phyloP scores from a whole-genome alignment of 2,888 invertebrate genomes.

The Aplocera efformata region DNA sequence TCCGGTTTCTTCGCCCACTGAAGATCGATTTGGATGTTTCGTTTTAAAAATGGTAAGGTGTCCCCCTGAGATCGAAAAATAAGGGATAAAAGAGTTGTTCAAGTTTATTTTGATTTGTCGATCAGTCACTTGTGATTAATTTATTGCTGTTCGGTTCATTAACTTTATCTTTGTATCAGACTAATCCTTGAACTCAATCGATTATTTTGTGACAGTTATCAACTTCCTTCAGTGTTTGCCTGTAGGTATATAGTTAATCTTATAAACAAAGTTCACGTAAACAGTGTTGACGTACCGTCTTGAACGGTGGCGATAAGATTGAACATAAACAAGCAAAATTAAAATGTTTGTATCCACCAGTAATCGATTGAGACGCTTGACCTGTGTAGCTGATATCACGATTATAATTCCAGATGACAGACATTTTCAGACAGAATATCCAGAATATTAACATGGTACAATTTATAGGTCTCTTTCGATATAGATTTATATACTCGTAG shows the following conservation, averaged over 20 bases:
- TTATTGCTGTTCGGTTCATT: too few species aligned
- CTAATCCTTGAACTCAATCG: slow-evolving; percentile 30
- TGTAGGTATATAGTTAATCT: slow-evolving; percentile 33
- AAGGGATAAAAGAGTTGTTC: too few species aligned
- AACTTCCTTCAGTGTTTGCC: slow-evolving; percentile 38
- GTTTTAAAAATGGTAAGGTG: too few species aligned
- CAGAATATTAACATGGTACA: too few species aligned
- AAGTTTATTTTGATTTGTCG: too few species aligned
- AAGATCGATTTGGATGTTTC: too few species aligned
- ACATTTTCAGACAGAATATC: too few species aligned
- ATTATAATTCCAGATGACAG: slow-evolving; percentile 20
- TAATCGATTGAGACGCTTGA: slow-evolving; percentile 29
- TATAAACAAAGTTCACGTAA: slow-evolving; percentile 39
- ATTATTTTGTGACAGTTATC: slow-evolving; percentile 33
- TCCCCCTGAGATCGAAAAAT: too few species aligned
- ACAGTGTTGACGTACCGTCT: slow-evolving; percentile 51
- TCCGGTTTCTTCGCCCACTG: too few species aligned
- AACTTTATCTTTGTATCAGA: slow-evolving; percentile 5
- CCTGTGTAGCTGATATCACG: slow-evolving; percentile 28
- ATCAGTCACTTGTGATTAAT: too few species aligned
- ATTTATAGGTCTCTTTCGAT: too few species aligned
- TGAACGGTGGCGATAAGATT: slow-evolving; percentile 38
- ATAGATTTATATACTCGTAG: too few species aligned
- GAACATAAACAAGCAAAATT: slow-evolving; percentile 35
- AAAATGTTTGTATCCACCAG: slow-evolving; percentile 17